Conservation (phyloP, 64 coral and sea anemone genomes). For the Cladopsammia gracilis region DNA sequence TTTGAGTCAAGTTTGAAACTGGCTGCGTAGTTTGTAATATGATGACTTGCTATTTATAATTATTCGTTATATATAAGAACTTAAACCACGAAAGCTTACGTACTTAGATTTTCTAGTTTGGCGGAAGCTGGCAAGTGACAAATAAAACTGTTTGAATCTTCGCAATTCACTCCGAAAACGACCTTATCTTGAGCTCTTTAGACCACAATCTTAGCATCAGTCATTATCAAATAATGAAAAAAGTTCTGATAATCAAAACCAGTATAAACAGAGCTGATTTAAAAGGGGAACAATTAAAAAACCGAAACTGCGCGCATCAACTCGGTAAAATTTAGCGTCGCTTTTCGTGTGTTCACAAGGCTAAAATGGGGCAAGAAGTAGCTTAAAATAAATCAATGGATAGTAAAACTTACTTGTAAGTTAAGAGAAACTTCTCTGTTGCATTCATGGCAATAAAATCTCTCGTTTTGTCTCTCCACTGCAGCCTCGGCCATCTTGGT, state of each 20-base stretch:
- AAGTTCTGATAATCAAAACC: neutral
- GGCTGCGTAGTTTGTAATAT: too few relatives aligned
- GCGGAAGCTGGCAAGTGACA: neutral
- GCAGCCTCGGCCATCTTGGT: slow-evolving; percentile 89
- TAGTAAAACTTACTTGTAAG: slow-evolving; percentile 67
- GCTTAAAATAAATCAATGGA: neutral
- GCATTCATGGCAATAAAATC: slow-evolving; percentile 92
- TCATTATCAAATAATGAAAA: neutral
- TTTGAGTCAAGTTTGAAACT: too few relatives aligned
- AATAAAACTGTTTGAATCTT: neutral
- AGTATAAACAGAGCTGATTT: neutral
- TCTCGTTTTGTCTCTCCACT: slow-evolving; percentile 80
- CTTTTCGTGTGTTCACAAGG: neutral
- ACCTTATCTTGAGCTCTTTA: neutral
- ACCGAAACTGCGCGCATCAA: neutral
- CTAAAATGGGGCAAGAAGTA: neutral
- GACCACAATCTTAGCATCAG: neutral
- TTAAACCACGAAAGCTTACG: too few relatives aligned
- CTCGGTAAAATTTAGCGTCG: neutral
- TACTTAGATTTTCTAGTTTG: neutral
- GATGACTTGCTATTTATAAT: too few relatives aligned
- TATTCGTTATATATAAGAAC: too few relatives aligned
- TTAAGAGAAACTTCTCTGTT: slow-evolving; percentile 90
- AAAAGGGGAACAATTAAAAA: neutral
- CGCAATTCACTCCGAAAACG: neutral